phyloP scores from a whole-genome alignment of 1,140 invertebrate genomes.

The Pentalonia nigronervosa region DNA sequence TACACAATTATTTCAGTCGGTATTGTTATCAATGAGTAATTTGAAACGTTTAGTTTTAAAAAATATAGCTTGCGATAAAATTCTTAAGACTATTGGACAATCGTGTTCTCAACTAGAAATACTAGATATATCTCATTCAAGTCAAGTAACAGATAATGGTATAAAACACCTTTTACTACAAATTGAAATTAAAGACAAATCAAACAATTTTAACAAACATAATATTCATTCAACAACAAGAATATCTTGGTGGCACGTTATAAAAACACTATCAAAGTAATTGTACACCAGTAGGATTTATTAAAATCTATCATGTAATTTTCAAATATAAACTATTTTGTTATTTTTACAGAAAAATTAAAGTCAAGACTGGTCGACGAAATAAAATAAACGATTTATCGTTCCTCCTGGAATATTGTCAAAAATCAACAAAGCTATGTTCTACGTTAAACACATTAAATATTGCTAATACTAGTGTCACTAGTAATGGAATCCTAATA shows the following conservation, averaged over 20 bases:
- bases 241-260: not conserved
- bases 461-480: conserved; percentile 66
- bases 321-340: not conserved
- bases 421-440: conserved; percentile 65
- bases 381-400: conserved; percentile 62
- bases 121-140: conserved; percentile 66
- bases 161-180: conserved; percentile 65
- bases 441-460: conserved; percentile 65
- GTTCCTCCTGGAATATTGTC: conserved; percentile 65
- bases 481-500: conserved; percentile 65
- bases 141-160: conserved; percentile 66
- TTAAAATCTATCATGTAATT: not conserved
- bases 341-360: conserved; percentile 19
- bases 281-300: not conserved
- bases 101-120: conserved; percentile 65
- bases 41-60: conserved; percentile 64
- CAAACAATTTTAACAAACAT: not conserved
- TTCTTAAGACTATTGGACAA: conserved; percentile 65
- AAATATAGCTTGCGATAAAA: conserved; percentile 66
- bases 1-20: conserved; percentile 64
- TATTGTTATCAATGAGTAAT: conserved; percentile 64
- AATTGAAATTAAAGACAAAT: conserved; percentile 65
- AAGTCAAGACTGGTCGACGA: not conserved
- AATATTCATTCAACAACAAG: not conserved
- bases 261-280: conserved; percentile 42